These are phyloP conservation scores for Typhlichthys subterraneus DNA, from an alignment of 2,797 vertebrate species.

Conservation along the genomic window DNA sequence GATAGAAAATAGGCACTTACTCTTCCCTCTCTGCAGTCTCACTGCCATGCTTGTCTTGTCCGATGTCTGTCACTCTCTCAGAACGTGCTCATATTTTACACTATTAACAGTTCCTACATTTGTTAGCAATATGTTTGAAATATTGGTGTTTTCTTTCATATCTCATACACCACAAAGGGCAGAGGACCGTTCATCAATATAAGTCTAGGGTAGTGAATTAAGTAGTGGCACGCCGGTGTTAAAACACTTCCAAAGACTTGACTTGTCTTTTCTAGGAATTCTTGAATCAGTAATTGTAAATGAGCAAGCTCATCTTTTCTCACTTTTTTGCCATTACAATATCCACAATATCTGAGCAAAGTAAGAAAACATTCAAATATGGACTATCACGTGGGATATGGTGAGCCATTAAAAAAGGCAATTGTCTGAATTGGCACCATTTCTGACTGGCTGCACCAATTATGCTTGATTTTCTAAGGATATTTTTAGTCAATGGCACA, in stretches of 20 bases:
- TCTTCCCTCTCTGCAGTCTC: no score
- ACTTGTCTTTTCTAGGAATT: conserved; percentile 8
- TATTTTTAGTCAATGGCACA: no score
- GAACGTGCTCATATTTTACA: no score
- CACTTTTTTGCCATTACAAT: conserved; percentile 19
- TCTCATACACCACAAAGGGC: conserved; percentile 32
- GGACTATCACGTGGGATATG: conserved; percentile 2
- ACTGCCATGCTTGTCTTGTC: no score
- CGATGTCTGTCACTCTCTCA: no score
- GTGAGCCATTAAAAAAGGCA: conserved; percentile 35
- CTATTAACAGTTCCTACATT: conserved; percentile 12
- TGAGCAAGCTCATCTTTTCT: conserved; percentile 4
- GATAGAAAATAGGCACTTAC: no score
- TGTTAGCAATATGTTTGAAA: conserved; percentile 26
- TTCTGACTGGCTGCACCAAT: conserved; percentile 30
- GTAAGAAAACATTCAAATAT: conserved; percentile 25
- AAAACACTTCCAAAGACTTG: conserved; percentile 25
- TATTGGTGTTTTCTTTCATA: conserved; percentile 37
- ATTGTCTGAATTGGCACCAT: conserved; percentile 31
- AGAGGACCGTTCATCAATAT: conserved; percentile 20
- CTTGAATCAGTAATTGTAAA: conserved; percentile 9
- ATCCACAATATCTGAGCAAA: conserved; percentile 13
- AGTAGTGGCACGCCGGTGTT: conserved; percentile 21
- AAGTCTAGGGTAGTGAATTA: conserved; percentile 24
- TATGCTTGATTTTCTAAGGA: no score